Base-by-base conservation (phyloP, 1,140 invertebrate genomes). In the Pseudomyrmex flavicornis region DNA sequence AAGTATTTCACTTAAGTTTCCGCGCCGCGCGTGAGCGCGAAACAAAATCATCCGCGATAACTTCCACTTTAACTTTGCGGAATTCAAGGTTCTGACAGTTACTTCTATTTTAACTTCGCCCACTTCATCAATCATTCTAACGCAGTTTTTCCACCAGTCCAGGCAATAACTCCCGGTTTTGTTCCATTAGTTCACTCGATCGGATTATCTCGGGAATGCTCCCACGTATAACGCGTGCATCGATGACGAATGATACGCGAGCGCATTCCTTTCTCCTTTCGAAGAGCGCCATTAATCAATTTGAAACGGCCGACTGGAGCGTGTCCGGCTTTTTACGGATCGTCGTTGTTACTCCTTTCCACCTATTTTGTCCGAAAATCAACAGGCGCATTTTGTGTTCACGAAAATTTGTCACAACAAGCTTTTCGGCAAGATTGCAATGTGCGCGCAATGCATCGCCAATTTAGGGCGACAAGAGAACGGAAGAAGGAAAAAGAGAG, bases 111-210 rank as follows among this genome's bases (percentile, higher is more conserved):
- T 66, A 83, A 83, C 82, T 65, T 83, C 61, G 50, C 46, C 35
- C 79, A 62, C 56, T 88, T 85, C 86, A 88, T 88, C 87, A 77
- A 88, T 88, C 87, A 88, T 88, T 85, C 86, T 87, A 87, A 87
- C 86, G 86, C 68, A 79, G 83, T 88, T 88, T 83, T 88, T 88
- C 82, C 65, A 46, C 65, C 66, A 46, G 76, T 63, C 74, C 65
- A 54, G 35, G 86, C 87, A 88, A 88, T 88, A 87, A 85, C 76
- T 84, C 84, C 83, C 86, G 63, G 72, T 88, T 88, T 77, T 88
- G 77, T 88, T 88, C 83, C 86, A 88, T 88, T 88, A 88, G 84
- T 76, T 85, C 73, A 62, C 75, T 68, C 83, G 85, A 88, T 83
- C 75, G 86, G 66, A 84, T 88, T 82, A 62, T 35, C 70, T 77